These are phyloP conservation scores for Achatina immaculata DNA, from an alignment of 1,140 invertebrate genomes.

Conservation along the genomic window DNA sequence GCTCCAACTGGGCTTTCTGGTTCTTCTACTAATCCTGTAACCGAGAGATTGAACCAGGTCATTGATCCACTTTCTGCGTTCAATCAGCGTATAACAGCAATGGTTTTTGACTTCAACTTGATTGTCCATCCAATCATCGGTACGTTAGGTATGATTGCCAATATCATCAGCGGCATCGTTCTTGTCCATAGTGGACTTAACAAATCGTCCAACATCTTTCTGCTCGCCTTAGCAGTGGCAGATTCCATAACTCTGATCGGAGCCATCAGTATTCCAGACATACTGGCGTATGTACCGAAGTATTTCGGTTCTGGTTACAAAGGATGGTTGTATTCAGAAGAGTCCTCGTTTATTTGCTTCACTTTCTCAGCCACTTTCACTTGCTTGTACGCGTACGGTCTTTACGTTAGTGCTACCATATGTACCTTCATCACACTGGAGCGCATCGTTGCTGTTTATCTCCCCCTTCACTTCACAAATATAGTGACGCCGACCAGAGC, in stretches of 20 bases:
- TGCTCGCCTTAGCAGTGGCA: not conserved
- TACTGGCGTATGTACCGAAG: not conserved
- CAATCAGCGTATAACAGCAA: no score
- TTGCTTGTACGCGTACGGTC: not conserved
- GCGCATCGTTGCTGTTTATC: not conserved
- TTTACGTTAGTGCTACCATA: not conserved
- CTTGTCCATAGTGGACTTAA: not conserved
- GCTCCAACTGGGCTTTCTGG: no score
- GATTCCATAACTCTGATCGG: not conserved
- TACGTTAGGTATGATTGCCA: not conserved
- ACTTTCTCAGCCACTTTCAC: not conserved
- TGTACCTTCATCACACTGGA: not conserved
- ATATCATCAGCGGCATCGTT: conserved; percentile 3
- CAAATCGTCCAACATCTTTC: not conserved
- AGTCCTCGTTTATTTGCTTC: not conserved
- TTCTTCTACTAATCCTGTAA: no score
- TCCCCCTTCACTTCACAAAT: conserved; percentile 1
- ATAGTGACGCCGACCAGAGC: conserved; percentile 3
- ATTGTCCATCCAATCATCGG: not conserved
- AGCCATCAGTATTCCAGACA: not conserved
- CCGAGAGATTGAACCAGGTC: no score
- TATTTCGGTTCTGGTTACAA: not conserved
- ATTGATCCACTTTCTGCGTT: no score
- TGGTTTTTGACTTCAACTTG: not conserved
- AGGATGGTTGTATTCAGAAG: not conserved